Conservation (phyloP, 2,113 vertebrate species). For the Morphnarchus princeps region DNA sequence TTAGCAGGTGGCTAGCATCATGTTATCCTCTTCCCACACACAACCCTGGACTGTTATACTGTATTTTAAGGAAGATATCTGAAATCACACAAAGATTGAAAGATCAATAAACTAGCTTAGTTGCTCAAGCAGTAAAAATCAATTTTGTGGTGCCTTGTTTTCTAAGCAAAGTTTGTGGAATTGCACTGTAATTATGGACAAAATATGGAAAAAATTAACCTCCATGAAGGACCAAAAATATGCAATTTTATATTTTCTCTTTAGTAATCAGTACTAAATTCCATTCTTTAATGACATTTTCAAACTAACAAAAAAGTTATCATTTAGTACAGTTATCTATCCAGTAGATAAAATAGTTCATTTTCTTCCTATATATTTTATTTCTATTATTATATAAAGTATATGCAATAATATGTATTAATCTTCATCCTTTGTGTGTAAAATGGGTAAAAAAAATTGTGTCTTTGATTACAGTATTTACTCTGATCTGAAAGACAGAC, state of each 20-base stretch:
- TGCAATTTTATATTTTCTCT: neutral
- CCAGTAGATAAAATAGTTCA: neutral
- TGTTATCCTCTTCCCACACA: neutral
- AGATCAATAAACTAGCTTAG: constrained; percentile 2
- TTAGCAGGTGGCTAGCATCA: neutral
- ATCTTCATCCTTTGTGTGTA: neutral
- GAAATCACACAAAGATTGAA: neutral
- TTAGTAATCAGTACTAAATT: neutral
- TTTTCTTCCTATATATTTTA: neutral
- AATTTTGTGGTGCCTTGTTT: neutral
- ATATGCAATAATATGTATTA: neutral
- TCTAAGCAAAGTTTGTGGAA: constrained; percentile 18
- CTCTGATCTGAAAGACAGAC: neutral
- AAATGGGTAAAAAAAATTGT: neutral
- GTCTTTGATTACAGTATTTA: neutral
- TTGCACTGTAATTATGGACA: neutral
- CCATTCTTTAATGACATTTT: neutral
- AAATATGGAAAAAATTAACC: neutral
- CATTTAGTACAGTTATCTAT: neutral
- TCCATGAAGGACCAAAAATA: neutral
- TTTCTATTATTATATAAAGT: neutral
- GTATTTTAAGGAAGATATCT: constrained; percentile 4
- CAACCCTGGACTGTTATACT: neutral
- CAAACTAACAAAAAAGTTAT: neutral
- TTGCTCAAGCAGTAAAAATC: neutral